Base-by-base conservation (phyloP, 2,113 vertebrate species). In the Plestiodon gilberti region DNA sequence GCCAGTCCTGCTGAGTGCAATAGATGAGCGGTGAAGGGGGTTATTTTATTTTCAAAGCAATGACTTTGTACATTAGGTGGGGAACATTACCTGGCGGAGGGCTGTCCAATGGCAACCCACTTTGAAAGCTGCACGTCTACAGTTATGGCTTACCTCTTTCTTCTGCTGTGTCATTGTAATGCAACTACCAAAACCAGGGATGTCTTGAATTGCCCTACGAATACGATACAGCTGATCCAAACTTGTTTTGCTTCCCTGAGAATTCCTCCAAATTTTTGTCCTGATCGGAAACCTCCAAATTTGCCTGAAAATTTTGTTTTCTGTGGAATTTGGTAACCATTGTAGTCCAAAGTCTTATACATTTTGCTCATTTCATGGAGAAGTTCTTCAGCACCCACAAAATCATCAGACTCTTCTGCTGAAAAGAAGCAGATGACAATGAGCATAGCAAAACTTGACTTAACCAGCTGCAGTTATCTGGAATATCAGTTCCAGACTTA, bases 11-110 rank as follows among this genome's bases (percentile, higher is more conserved):
- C 2, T 0, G 67, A 4, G n/a, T 25, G 81, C 67, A 55, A 75
- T 55, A 73, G 55, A 3, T 6, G 35, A 87, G 59, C 62, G 52
- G 88, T 28, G 61, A 52, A 61, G 84, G 65, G 78, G 38, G 0
- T 13, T 67, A 84, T 85, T 77, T 62, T 90, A 4, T 89, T 94
- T 95, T 85, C 85, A 62, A 84, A 91, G 78, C 57, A 43, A 4
- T 40, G 75, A 82, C 23, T 89, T 94, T 90, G 52, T 75, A 81
- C 92, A 90, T 1, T 17, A 64, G 25, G 57, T 33, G 80, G 78
- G 64, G 81, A 73, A 81, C 52, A 35, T 8, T 28, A 77, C n/a
- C 2, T 75, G 22, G 4, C 38, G 83, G 78, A 17, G 79, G 77
- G 30, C n/a, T 11, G 9, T 62, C 64, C 1, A 0, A 13, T 69